A percentile compares a stretch with the other conserved stretches of the same genome.
Conservation (phyloP, 2,797 vertebrate species). For the Clarias fuscus region DNA sequence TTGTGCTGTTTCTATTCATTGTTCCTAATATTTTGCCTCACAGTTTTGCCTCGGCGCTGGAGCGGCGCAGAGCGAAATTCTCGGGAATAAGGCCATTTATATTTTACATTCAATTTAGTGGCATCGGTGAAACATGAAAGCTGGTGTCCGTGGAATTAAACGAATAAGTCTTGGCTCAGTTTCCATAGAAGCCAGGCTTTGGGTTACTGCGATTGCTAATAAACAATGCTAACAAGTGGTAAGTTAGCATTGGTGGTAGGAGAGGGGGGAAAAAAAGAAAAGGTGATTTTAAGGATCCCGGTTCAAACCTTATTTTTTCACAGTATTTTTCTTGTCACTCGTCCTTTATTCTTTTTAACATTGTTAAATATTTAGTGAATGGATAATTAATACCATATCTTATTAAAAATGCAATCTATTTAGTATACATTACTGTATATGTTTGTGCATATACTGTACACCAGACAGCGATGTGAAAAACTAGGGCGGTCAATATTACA, state of each 20-base stretch:
- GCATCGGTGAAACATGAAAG: constrained; percentile 8
- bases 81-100: neutral
- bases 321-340: neutral
- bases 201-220: neutral
- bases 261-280: neutral
- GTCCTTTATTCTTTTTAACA: neutral
- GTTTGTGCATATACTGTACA: neutral
- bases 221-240: neutral
- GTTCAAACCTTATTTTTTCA: no score
- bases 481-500: no score
- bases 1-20: neutral
- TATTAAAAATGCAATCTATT: neutral
- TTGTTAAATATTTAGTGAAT: neutral
- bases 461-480: neutral
- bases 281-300: no score
- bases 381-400: neutral
- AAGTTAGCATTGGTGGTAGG: neutral
- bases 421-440: neutral
- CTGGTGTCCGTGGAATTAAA: neutral
- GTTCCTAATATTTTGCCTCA: neutral
- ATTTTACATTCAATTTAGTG: constrained; percentile 11
- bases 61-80: neutral
- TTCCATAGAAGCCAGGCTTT: constrained; percentile 18
- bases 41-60: neutral
- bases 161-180: constrained; percentile 8